Evolutionary conservation across 2,888 invertebrate genomes (phyloP).

Genomic region (Parnassius apollo): DNA sequence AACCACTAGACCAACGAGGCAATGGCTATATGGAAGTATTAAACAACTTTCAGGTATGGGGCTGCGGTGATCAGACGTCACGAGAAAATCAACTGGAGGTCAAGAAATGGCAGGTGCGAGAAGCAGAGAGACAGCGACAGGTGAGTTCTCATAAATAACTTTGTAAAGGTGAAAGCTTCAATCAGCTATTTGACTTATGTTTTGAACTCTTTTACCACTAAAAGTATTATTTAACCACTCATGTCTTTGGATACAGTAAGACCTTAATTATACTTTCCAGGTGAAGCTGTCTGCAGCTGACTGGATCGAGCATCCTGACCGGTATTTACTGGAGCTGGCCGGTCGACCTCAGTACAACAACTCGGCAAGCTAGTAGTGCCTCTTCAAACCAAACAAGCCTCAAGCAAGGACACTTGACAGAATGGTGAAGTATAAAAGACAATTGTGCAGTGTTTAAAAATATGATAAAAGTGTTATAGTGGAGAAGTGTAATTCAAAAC

Average conservation of each 20-base stretch:
- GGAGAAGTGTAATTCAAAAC: neutral
- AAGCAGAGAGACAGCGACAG: conserved; percentile 90
- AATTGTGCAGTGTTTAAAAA: neutral
- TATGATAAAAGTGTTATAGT: neutral
- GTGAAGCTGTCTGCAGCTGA: conserved; percentile 94
- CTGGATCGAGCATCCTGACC: conserved; percentile 97
- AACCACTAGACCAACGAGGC: too few species aligned
- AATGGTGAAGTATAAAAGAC: conserved; percentile 5
- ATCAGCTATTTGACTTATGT: too few species aligned
- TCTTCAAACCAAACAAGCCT: too few species aligned
- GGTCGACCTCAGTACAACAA: conserved; percentile 91
- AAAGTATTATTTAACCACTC: too few species aligned
- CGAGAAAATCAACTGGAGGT: conserved; percentile 92
- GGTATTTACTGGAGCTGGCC: conserved; percentile 93
- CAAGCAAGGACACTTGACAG: neutral
- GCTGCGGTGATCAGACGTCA: conserved; percentile 89
- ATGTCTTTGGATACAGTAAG: too few species aligned
- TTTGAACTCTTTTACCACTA: too few species aligned
- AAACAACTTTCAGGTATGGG: conserved; percentile 84
- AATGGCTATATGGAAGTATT: too few species aligned
- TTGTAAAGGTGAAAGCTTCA: too few species aligned
- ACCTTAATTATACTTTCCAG: conserved; percentile 46
- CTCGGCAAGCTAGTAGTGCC: conserved; percentile 73
- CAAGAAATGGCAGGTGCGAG: conserved; percentile 94
- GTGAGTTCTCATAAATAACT: conserved; percentile 37